Evolutionary conservation across 2,888 invertebrate species (phyloP).

Genomic region (Amaurobius ferox): DNA sequence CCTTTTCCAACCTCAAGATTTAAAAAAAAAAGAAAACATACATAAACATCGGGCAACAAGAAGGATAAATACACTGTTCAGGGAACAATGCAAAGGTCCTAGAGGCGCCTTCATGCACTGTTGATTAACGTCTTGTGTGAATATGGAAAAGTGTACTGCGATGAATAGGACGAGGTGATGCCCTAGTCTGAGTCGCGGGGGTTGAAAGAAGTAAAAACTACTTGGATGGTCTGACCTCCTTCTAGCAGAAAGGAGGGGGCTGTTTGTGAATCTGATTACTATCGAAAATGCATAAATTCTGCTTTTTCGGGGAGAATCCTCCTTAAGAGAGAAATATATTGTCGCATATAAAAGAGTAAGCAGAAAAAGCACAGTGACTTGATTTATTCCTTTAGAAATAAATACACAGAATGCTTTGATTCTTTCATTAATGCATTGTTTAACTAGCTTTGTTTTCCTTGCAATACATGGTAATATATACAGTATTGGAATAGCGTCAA

Average conservation of each 20-base stretch:
- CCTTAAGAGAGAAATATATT: no score
- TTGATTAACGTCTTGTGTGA: constrained; percentile 28
- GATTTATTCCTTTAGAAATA: no score
- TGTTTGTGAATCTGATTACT: background rate
- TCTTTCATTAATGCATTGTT: no score
- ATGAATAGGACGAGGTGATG: constrained; percentile 29
- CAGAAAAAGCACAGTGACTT: no score
- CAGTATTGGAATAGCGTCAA: no score
- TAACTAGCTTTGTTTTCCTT: no score
- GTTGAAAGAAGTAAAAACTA: background rate
- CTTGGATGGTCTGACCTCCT: background rate
- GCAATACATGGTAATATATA: no score
- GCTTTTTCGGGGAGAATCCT: no score
- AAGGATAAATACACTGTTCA: constrained; percentile 4
- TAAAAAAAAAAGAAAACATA: background rate
- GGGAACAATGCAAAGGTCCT: constrained; percentile 52
- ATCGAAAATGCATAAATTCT: background rate
- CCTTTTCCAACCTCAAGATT: background rate
- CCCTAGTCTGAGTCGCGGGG: background rate
- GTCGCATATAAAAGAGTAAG: no score
- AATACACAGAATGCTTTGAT: no score
- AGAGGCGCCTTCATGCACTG: constrained; percentile 60
- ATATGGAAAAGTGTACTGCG: constrained; percentile 23
- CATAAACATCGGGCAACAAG: constrained; percentile 12
- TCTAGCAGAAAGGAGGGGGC: background rate